A percentile compares a stretch with the other conserved stretches of the same genome.
phyloP scores from a whole-genome alignment of 1,140 invertebrate species.

The Bombus superbus region DNA sequence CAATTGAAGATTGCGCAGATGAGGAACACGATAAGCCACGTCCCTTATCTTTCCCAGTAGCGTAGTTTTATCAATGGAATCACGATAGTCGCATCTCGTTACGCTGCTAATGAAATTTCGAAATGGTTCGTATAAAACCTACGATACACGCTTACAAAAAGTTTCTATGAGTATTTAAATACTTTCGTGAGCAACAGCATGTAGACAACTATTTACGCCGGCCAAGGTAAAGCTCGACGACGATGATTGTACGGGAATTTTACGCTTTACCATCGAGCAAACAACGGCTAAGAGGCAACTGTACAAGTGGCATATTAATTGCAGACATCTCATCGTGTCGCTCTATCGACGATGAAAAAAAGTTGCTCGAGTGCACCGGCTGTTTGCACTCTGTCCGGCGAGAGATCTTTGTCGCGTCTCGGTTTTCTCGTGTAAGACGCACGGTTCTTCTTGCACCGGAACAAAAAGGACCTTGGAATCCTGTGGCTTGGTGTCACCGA shows the following conservation, averaged over 20 bases:
- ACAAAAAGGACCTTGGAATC: slow-evolving; percentile 69
- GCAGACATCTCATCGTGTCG: slow-evolving; percentile 49
- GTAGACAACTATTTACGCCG: neutral
- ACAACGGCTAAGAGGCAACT: slow-evolving; percentile 46
- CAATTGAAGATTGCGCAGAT: too few species aligned
- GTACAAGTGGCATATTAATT: slow-evolving; percentile 57
- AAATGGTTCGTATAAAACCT: too few species aligned
- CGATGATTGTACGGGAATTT: slow-evolving; percentile 1
- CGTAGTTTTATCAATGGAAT: too few species aligned
- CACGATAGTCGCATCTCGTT: too few species aligned
- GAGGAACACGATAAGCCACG: too few species aligned
- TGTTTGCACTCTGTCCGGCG: slow-evolving; percentile 27
- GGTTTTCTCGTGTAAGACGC: neutral
- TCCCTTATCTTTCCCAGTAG: too few species aligned
- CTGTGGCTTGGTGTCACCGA: slow-evolving; percentile 59
- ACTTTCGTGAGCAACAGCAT: too few species aligned
- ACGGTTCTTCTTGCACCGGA: slow-evolving; percentile 30
- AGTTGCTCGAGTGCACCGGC: slow-evolving; percentile 43
- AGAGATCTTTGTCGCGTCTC: neutral
- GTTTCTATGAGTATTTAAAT: too few species aligned
- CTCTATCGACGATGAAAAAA: slow-evolving; percentile 16
- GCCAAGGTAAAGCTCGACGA: slow-evolving; percentile 18
- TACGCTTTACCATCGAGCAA: slow-evolving; percentile 19
- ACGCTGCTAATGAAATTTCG: too few species aligned
- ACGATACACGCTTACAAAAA: too few species aligned